These are phyloP conservation scores for Acrossocheilus fasciatus DNA, from an alignment of 2,797 vertebrate species.

Conservation along the genomic window DNA sequence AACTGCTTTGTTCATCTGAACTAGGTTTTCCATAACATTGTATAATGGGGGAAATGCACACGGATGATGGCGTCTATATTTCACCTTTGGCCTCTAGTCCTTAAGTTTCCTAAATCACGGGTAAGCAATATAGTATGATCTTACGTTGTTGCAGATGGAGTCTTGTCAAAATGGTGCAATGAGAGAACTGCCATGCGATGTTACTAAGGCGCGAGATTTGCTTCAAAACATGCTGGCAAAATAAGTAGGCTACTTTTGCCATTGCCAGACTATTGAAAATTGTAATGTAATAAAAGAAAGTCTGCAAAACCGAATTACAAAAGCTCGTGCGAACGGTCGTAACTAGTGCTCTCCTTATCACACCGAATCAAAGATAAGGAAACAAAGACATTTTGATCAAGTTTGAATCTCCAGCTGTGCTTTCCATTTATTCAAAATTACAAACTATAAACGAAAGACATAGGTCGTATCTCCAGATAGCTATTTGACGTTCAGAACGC, in stretches of 20 bases:
- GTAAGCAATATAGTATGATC: conserved; percentile 34
- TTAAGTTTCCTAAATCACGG: conserved; percentile 34
- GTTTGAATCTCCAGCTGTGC: conserved; percentile 64
- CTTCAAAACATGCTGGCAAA: conserved; percentile 1
- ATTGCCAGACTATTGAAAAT: background rate
- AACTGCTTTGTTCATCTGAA: conserved; percentile 25
- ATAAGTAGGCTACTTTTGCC: background rate
- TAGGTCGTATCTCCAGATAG: background rate
- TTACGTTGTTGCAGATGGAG: background rate
- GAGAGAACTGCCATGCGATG: background rate
- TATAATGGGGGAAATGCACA: background rate
- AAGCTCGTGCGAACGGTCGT: conserved; percentile 24
- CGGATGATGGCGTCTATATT: conserved; percentile 16
- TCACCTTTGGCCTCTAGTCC: conserved; percentile 50
- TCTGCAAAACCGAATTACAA: conserved; percentile 22
- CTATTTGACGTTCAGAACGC: background rate
- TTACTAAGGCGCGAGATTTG: background rate
- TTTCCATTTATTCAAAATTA: conserved; percentile 44
- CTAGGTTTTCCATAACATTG: conserved; percentile 4
- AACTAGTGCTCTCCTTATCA: conserved; percentile 50
- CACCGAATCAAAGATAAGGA: conserved; percentile 71
- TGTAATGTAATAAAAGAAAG: background rate
- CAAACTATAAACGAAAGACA: background rate
- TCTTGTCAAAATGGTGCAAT: conserved; percentile 32
- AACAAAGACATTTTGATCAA: conserved; percentile 74